Percentiles rank a stretch among this genome's conserved stretches.
Conservation (phyloP, 2,113 vertebrate genomes). For the Lates calcarifer region DNA sequence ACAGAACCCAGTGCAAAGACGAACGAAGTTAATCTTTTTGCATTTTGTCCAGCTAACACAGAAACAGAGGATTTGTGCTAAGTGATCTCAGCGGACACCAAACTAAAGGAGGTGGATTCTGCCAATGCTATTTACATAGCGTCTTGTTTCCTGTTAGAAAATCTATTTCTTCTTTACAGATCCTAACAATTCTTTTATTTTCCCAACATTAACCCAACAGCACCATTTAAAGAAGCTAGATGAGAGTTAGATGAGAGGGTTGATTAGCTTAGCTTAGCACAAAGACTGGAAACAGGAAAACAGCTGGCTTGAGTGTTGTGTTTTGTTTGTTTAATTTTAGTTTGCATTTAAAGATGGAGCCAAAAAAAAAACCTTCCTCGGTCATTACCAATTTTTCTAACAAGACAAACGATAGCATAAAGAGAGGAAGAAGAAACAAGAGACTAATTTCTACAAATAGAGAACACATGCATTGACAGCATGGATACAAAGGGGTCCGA, state of each 20-base stretch:
- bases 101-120: constrained; percentile 25
- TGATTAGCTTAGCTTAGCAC: not conserved
- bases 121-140: not conserved
- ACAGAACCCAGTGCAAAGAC: constrained; percentile 25
- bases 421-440: constrained; percentile 43
- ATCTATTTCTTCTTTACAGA: too few species aligned
- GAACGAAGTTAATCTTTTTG: constrained; percentile 45
- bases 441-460: constrained; percentile 65
- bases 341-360: not conserved
- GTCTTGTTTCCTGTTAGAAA: not conserved
- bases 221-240: not conserved
- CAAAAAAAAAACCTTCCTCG: not conserved
- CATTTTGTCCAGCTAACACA: constrained; percentile 40
- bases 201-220: not conserved
- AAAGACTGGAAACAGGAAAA: not conserved
- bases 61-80: constrained; percentile 41
- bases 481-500: constrained; percentile 67
- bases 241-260: not conserved
- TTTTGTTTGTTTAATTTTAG: constrained; percentile 1
- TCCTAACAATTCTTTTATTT: not conserved
- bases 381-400: not conserved
- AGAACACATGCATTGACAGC: constrained; percentile 81
- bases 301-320: not conserved
- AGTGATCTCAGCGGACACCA: constrained; percentile 49
- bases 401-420: constrained; percentile 20